A percentile compares a stretch with the other conserved stretches of the same genome.
Conservation (phyloP, 1,140 invertebrate species). For the Trichoplusia ni region DNA sequence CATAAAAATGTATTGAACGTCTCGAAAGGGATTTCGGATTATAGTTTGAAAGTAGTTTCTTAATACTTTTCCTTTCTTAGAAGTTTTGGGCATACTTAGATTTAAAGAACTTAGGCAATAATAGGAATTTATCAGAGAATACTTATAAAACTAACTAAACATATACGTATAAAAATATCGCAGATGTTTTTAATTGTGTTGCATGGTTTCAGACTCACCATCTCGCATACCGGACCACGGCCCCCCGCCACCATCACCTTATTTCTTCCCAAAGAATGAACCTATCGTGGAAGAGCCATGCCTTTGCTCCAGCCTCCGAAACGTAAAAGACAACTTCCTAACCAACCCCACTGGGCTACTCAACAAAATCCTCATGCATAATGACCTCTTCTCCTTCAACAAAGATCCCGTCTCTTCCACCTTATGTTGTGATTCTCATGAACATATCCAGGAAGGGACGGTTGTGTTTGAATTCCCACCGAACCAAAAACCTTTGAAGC, state of each 20-base stretch:
- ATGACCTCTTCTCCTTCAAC: constrained; percentile 56
- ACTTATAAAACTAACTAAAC: not conserved
- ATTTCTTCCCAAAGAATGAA: constrained; percentile 35
- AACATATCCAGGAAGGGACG: constrained; percentile 56
- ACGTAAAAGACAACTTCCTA: constrained; percentile 40
- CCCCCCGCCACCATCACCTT: not conserved
- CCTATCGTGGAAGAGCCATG: constrained; percentile 50
- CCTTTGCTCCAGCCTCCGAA: constrained; percentile 50
- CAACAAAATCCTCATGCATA: constrained; percentile 55
- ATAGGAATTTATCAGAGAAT: not conserved
- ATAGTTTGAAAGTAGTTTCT: not conserved
- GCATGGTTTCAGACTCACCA: not conserved
- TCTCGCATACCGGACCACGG: not conserved
- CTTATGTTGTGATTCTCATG: constrained; percentile 64
- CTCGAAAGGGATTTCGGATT: not conserved
- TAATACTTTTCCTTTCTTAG: not conserved
- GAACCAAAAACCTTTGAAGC: constrained; percentile 38
- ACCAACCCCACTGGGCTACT: constrained; percentile 53
- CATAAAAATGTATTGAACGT: not conserved
- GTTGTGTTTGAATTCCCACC: constrained; percentile 58
- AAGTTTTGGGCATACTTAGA: too few species aligned
- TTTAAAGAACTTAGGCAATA: too few species aligned
- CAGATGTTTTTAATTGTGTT: not conserved
- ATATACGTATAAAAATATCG: not conserved
- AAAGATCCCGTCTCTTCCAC: constrained; percentile 53